Base-by-base conservation (phyloP, 1,140 invertebrate species). In the Hycleus phaleratus region DNA sequence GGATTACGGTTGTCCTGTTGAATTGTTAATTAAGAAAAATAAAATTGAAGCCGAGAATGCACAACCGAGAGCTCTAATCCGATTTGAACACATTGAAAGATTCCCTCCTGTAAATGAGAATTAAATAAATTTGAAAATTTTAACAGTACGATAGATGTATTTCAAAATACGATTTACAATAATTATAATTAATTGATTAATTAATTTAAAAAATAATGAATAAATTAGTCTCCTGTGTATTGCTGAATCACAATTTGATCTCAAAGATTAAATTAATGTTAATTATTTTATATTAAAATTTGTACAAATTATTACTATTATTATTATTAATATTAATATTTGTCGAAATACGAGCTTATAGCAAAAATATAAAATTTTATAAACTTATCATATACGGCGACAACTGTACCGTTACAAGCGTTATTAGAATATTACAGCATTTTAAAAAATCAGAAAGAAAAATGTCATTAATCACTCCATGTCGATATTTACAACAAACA, bases 21-120 rank as follows among this genome's bases (percentile, higher is more conserved):
- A 65, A 48, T 57, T 71, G 40, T 65, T 61, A 42, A 72, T 72
- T 7, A 66, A 64, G 40, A 55, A 49, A 24, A 71, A 71, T 46
- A 56, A 56, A 44, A 39, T 72, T 32, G 6, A 0, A 12, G 24
- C 26, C 9, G 51, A 53, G n/a, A 32, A 32, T 32, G 4, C 4
- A 32, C 38, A 44, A 12, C 51, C 51, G 3, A 53, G 43, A 24
- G 51, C 51, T 18, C 32, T 53, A 32, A 32, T 53, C 12, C 44
- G 45, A 5, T 53, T 53, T 46, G 26, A 38, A 11, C 51, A 53
- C 24, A 26, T 53, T 32, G 51, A 53, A 26, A 53, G 51, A 18
- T 53, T 26, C 38, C 51, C 51, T 26, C 7, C 24, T 47, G 4
- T 47, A 32, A 47, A 47, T 26, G 3, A 47, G 10, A 3, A 47